Conservation (phyloP, 2,888 invertebrate species). For the Ceriagrion tenellum region DNA sequence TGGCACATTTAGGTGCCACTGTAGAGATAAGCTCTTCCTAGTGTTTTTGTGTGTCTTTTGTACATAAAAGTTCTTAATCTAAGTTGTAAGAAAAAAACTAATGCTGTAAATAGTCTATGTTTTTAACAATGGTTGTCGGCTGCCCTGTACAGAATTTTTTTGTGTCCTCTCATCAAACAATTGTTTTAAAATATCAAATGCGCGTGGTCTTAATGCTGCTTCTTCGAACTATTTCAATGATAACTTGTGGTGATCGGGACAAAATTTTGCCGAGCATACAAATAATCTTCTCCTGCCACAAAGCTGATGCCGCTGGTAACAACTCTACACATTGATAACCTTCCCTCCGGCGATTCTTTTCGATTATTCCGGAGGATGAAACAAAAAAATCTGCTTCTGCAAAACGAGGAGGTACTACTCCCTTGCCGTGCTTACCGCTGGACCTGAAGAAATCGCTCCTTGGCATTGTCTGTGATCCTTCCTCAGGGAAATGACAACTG, state of each 20-base stretch:
- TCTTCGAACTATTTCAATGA: background rate
- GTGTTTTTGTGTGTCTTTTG: slow-evolving; percentile 14
- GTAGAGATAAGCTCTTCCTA: background rate
- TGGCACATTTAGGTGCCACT: background rate
- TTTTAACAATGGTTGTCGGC: slow-evolving; percentile 53
- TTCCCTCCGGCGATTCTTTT: background rate
- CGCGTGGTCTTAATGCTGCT: background rate
- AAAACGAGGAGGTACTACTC: background rate
- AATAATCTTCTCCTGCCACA: background rate
- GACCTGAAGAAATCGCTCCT: background rate
- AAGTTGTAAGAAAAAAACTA: background rate
- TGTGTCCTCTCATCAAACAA: background rate
- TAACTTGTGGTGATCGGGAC: slow-evolving; percentile 51
- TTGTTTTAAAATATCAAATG: background rate
- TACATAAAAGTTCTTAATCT: slow-evolving; percentile 34
- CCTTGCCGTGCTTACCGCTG: background rate
- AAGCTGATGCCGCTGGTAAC: slow-evolving; percentile 21
- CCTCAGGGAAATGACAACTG: background rate
- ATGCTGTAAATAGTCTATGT: slow-evolving; percentile 54
- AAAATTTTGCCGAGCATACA: background rate
- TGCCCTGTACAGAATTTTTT: background rate
- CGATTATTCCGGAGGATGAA: background rate
- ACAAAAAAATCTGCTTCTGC: background rate
- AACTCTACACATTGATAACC: background rate
- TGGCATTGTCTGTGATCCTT: background rate